Percentiles rank a stretch among this genome's conserved stretches.
Conservation (phyloP, 1,140 invertebrate genomes). For the Aphelinus atriplicis region DNA sequence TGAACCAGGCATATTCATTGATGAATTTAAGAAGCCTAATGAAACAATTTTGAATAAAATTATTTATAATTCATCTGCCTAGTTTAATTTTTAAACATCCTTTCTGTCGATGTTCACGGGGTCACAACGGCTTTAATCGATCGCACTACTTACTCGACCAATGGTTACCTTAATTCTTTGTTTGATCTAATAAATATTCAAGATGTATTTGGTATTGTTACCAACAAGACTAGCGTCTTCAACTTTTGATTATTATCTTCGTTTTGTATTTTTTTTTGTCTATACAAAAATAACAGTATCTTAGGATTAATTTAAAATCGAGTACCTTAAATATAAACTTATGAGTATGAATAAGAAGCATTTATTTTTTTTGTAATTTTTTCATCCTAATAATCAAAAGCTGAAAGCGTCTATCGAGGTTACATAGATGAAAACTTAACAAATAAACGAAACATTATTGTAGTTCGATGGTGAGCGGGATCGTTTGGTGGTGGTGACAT, state of each 20-base stretch:
- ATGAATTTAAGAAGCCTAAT: no score
- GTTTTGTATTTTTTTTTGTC: slow-evolving; percentile 9
- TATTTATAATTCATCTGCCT: no score
- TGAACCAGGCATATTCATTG: no score
- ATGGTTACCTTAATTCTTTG: slow-evolving; percentile 3
- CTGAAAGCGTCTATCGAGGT: slow-evolving; percentile 18
- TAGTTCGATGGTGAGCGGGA: slow-evolving; percentile 8
- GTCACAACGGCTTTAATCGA: no score
- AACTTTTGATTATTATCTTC: slow-evolving; percentile 1
- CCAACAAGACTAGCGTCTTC: slow-evolving; percentile 9
- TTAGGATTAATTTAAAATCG: no score
- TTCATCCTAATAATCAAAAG: neutral
- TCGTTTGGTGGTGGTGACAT: slow-evolving; percentile 28
- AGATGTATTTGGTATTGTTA: neutral
- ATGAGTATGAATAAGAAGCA: neutral
- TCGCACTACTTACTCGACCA: slow-evolving; percentile 5
- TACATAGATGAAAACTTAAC: slow-evolving; percentile 33
- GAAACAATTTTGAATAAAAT: no score
- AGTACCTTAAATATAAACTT: neutral
- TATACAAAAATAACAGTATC: slow-evolving; percentile 17
- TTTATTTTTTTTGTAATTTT: slow-evolving; percentile 12
- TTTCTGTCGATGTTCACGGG: no score
- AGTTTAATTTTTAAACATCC: no score
- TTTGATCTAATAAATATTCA: slow-evolving; percentile 11
- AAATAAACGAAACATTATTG: no score